These are phyloP conservation scores for Brachypodius melanocephalos DNA, from an alignment of 2,113 vertebrate genomes.

Conservation along the genomic window DNA sequence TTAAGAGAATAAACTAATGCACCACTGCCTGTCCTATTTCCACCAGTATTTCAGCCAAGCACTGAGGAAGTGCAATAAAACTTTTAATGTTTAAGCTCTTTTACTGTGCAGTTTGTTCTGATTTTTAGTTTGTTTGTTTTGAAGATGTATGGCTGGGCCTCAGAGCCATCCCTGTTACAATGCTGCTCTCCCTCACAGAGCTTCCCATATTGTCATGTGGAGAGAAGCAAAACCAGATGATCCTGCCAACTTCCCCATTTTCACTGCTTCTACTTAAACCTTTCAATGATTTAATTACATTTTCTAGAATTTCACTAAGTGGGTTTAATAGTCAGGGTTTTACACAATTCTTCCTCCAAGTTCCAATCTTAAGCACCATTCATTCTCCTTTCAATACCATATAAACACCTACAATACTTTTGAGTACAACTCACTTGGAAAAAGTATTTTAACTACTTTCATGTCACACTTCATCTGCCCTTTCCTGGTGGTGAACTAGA, in stretches of 20 bases:
- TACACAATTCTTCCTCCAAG: background rate
- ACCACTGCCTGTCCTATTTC: background rate
- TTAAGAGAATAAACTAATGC: background rate
- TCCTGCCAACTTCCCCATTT: background rate
- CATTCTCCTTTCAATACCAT: background rate
- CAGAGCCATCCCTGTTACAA: background rate
- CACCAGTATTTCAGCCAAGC: background rate
- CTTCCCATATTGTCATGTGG: background rate
- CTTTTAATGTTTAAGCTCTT: background rate
- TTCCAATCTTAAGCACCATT: background rate
- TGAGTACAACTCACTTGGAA: background rate
- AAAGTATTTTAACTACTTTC: background rate
- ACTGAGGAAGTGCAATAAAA: background rate
- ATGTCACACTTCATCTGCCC: background rate
- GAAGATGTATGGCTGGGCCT: background rate
- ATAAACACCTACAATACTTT: background rate
- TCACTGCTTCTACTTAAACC: background rate
- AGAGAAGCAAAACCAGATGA: background rate
- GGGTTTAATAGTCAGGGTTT: background rate
- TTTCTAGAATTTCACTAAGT: background rate
- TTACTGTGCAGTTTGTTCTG: background rate
- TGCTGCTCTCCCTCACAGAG: background rate
- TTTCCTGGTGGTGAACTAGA: background rate
- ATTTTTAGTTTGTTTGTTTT: background rate
- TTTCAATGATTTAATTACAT: background rate